Evolutionary conservation across 2,888 invertebrate genomes (phyloP).

Genomic region (Anoplius nigerrimus): DNA sequence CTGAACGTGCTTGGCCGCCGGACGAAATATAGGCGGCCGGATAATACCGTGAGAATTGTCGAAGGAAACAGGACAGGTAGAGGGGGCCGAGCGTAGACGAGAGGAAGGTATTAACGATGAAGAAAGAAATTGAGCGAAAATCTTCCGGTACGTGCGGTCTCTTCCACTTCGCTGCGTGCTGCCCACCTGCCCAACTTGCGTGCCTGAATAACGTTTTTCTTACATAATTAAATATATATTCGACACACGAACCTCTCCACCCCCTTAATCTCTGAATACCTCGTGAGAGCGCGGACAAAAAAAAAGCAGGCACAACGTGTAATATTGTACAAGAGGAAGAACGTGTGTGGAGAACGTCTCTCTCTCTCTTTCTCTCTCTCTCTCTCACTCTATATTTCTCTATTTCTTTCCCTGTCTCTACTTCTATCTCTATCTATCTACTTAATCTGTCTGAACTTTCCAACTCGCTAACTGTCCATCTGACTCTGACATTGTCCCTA

Average conservation of each 20-base stretch:
- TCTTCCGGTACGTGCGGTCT: constrained; percentile 54
- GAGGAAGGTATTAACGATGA: too few relatives aligned
- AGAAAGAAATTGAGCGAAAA: constrained; percentile 33
- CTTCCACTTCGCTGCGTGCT: constrained; percentile 72
- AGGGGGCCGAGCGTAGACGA: too few relatives aligned
- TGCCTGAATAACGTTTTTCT: constrained; percentile 69
- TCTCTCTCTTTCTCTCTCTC: constrained; percentile 13
- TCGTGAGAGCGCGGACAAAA: constrained; percentile 46
- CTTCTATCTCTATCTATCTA: too few relatives aligned
- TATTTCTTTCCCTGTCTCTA: neutral
- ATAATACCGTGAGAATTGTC: too few relatives aligned
- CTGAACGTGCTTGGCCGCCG: neutral
- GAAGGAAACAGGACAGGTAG: too few relatives aligned
- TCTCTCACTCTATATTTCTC: neutral
- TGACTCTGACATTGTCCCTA: too few relatives aligned
- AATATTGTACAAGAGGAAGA: constrained; percentile 23
- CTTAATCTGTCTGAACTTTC: too few relatives aligned
- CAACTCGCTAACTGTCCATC: too few relatives aligned
- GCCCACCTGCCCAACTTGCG: constrained; percentile 73
- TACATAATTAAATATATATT: constrained; percentile 59
- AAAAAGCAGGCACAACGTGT: constrained; percentile 37
- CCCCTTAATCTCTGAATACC: constrained; percentile 56
- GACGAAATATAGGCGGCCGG: too few relatives aligned
- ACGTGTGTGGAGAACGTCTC: constrained; percentile 33
- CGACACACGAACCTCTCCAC: constrained; percentile 49